phyloP scores from a whole-genome alignment of 2,888 invertebrate species.

The Incurvaria masculella region DNA sequence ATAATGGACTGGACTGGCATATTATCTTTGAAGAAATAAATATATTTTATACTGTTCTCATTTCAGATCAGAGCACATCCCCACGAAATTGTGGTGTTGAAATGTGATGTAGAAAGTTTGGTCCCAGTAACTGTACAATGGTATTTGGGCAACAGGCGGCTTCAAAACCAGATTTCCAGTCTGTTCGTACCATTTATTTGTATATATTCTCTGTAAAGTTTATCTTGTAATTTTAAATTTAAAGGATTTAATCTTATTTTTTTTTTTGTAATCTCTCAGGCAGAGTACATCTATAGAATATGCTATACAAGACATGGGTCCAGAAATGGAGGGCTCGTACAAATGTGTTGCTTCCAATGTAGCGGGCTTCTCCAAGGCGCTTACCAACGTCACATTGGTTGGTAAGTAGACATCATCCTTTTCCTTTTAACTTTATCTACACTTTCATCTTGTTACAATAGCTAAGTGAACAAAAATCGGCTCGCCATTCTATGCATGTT shows the following conservation, averaged over 20 bases:
- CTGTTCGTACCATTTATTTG: constrained; percentile 27
- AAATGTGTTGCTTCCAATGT: constrained; percentile 31
- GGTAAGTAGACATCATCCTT: constrained; percentile 21
- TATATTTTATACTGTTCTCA: not conserved
- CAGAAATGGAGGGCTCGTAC: constrained; percentile 32
- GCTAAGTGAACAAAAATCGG: too few species aligned
- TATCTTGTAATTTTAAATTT: too few species aligned
- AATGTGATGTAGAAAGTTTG: constrained; percentile 60
- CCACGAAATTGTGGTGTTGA: constrained; percentile 47
- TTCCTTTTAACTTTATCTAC: too few species aligned
- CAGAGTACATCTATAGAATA: constrained; percentile 39
- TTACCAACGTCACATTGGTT: constrained; percentile 26
- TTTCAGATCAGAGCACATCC: constrained; percentile 33
- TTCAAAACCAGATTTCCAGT: constrained; percentile 25
- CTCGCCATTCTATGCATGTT: too few species aligned
- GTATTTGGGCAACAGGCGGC: constrained; percentile 29
- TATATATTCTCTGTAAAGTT: too few species aligned
- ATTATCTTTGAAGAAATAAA: not conserved
- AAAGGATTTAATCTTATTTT: too few species aligned
- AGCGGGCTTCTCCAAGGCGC: constrained; percentile 26
- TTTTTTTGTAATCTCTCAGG: too few species aligned
- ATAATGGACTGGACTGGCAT: too few species aligned
- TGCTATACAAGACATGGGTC: constrained; percentile 32
- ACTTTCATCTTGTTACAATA: too few species aligned
- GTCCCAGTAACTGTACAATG: constrained; percentile 60